phyloP scores from a whole-genome alignment of 1,140 invertebrate species.

The Dendroctonus ponderosae region DNA sequence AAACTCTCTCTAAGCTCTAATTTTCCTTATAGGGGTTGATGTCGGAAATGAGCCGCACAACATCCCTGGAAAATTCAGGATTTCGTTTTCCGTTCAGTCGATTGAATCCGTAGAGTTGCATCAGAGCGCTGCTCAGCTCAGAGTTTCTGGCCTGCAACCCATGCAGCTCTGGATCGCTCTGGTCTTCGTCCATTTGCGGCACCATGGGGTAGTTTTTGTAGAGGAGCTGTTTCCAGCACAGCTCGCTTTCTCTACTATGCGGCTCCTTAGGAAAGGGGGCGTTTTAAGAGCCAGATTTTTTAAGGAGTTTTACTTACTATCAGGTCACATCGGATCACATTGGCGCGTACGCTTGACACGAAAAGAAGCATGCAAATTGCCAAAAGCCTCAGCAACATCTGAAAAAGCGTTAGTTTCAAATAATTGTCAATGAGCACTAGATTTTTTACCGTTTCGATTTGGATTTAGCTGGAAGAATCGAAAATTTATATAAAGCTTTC shows the following conservation, averaged over 20 bases:
- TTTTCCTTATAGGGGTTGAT: conserved; percentile 12
- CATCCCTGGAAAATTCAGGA: conserved; percentile 17
- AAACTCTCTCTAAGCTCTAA: not conserved
- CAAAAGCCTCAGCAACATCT: no score
- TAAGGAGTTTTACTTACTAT: no score
- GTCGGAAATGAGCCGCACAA: conserved; percentile 12
- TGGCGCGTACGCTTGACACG: no score
- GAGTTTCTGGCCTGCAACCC: conserved; percentile 13
- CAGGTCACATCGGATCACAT: no score
- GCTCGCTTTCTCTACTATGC: conserved; percentile 13
- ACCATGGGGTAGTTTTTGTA: not conserved
- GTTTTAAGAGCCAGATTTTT: no score
- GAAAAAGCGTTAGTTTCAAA: no score
- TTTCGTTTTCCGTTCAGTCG: conserved; percentile 23
- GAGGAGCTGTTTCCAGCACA: conserved; percentile 18
- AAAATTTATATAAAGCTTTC: no score
- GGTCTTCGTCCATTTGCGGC: not conserved
- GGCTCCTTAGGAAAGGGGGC: conserved; percentile 1
- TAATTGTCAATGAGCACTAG: no score
- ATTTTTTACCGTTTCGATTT: no score
- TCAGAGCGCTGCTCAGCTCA: conserved; percentile 22
- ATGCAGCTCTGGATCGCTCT: not conserved
- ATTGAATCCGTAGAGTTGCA: conserved; percentile 16
- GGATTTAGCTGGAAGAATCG: no score
- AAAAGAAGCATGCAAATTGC: no score